Base-by-base conservation (phyloP, 2,797 vertebrate species). In the Amblyopsis hoosieri region DNA sequence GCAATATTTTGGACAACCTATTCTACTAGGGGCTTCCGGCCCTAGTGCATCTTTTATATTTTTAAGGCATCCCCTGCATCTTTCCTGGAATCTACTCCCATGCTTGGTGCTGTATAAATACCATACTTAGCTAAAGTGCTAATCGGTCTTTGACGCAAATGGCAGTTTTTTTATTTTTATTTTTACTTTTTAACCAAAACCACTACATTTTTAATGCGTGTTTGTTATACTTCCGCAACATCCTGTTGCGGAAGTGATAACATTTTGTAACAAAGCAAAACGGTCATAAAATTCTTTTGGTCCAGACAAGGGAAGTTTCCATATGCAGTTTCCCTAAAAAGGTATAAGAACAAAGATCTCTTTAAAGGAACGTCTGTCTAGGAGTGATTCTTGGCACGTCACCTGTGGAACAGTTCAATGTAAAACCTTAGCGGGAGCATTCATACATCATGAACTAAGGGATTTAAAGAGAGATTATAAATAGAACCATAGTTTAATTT, bases 291-390 rank as follows among this genome's bases (percentile, higher is more conserved):
- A 66, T 60, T 56, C 54, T 53, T 65, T 61, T 60, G 60, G 45
- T 55, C 65, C 65, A 15, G 58, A 49, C 23, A 23, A 23, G 23
- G 62, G 65, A 66, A 69, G 37, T 80, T 85, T 82, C 75, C 69
- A 54, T 62, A 46, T 76, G 64, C 46, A 17, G 57, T 60, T 79
- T 74, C 71, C 57, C 73, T 19, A 31, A 60, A 74, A 62, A 70
- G 67, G 45, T 12, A 29, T 64, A 62, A 50, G 51, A 66, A 71
- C 45, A 54, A 54, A 60, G 45, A 68, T 60, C 37, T 57, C 67
- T 77, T 63, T n/a, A 64, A 66, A 54, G 61, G 60, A 69, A 57
- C 57, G 71, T 67, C 42, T 69, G 67, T 23, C 23, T 23, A 23
- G 76, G 82, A 56, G 75, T 67, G 82, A 63, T 66, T 58, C 8